phyloP scores from a whole-genome alignment of 2,113 vertebrate genomes.

The Abramis brama region DNA sequence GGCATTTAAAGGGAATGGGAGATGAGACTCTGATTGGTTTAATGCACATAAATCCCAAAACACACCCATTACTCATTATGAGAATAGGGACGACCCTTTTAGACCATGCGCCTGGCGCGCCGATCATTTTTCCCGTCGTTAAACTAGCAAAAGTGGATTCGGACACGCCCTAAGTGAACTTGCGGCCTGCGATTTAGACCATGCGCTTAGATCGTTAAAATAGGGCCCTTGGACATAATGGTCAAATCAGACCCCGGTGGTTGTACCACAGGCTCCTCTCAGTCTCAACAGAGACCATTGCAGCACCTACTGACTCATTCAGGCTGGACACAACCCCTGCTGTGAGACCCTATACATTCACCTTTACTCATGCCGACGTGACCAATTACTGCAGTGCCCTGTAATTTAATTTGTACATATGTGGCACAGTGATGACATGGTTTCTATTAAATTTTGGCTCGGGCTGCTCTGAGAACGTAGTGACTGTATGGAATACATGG shows the following conservation, averaged over 20 bases:
- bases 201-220: too few species aligned
- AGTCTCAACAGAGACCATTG: slow-evolving; percentile 2
- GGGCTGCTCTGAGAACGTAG: slow-evolving; percentile 25
- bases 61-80: too few species aligned
- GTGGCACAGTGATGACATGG: slow-evolving; percentile 14
- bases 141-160: too few species aligned
- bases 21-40: too few species aligned
- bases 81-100: too few species aligned
- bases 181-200: too few species aligned
- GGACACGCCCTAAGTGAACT: too few species aligned
- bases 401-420: slow-evolving; percentile 39
- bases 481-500: slow-evolving; percentile 16
- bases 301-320: not conserved
- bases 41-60: too few species aligned
- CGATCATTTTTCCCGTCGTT: too few species aligned
- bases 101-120: too few species aligned
- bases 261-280: slow-evolving; percentile 8
- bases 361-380: not conserved
- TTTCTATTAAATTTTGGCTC: slow-evolving; percentile 47
- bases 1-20: too few species aligned
- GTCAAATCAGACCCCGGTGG: not conserved
- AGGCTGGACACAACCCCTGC: not conserved
- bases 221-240: not conserved
- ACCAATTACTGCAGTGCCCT: slow-evolving; percentile 20
- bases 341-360: not conserved